Evolutionary conservation across 1,140 invertebrate genomes (phyloP), one percentile per base, ranked within the genome.

Genomic region (Apis florea): DNA sequence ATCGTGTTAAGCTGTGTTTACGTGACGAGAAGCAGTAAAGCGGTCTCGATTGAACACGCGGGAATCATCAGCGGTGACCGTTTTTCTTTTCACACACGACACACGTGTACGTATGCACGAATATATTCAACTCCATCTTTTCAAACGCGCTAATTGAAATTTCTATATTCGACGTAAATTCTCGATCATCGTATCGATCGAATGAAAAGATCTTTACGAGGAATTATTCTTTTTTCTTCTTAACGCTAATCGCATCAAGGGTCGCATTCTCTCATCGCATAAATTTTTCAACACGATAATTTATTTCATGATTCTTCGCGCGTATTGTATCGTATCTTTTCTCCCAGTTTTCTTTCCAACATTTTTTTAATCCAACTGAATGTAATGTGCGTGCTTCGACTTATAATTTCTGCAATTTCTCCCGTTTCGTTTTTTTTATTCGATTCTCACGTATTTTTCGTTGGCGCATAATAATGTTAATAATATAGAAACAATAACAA

Each of bases 11-110:
- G 40, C 68, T 53, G 70, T 87, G 84, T 87, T 87, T 87, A 87
- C 70, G 72, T 73, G 47, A 66, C 17, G n/a, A n/a, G 56, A 26
- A 47, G 59, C 31, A 54, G 78, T 83, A 83, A 86, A 87, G 31
- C 72, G 24, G 21, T 49, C 53, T n/a, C 71, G 64, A 67, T 86
- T 53, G 82, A 74, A 87, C 85, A 87, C 76, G 68, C 82, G 82
- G 82, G 71, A 87, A 49, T 87, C 84, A 87, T 87, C 83, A 86
- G 49, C 49, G 81, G 2, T 53, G 70, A 24, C n/a, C 19, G 51
- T 69, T 40, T 40, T 40, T 12, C 15, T 19, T 58, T 47, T 2
- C 12, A 21, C 49, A 31, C 31, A 31, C 31, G 31, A 40, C 31
- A 40, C 31, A 40, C 31, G 31, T 40, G 31, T 19, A n/a, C 67